Conservation (phyloP, 2,888 invertebrate species). For the Drosophila subquinaria region DNA sequence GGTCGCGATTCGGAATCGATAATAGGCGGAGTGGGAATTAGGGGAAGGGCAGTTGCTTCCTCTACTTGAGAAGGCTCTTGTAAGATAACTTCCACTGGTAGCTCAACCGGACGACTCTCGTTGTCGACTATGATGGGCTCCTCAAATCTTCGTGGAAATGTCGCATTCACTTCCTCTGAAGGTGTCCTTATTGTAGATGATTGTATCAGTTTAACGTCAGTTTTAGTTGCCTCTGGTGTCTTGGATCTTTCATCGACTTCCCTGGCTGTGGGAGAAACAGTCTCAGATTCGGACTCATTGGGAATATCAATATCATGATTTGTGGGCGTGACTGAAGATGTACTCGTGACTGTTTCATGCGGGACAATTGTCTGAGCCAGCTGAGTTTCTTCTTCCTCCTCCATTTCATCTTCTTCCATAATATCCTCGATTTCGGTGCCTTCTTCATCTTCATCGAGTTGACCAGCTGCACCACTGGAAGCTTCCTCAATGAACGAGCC, state of each 20-base stretch:
- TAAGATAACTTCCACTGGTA: conserved; percentile 32
- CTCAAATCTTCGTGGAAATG: neutral
- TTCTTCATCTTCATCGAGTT: conserved; percentile 64
- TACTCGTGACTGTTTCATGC: conserved; percentile 53
- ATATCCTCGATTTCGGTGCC: conserved; percentile 72
- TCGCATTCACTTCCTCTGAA: neutral
- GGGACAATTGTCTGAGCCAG: conserved; percentile 6
- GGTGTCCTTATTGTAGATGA: neutral
- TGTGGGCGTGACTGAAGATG: conserved; percentile 61
- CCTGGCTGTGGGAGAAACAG: conserved; percentile 56
- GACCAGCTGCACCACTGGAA: conserved; percentile 56
- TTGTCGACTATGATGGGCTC: conserved; percentile 21
- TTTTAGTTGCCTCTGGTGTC: neutral
- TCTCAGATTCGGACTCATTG: conserved; percentile 42
- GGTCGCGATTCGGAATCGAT: conserved; percentile 66
- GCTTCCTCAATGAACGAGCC: conserved; percentile 80
- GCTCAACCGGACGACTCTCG: conserved; percentile 37
- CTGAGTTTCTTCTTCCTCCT: conserved; percentile 22
- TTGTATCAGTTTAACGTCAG: neutral
- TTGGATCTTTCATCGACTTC: neutral
- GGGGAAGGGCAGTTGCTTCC: conserved; percentile 34
- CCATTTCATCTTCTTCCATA: conserved; percentile 54
- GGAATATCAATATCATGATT: conserved; percentile 41
- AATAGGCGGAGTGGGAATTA: conserved; percentile 56
- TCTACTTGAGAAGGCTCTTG: conserved; percentile 6